Evolutionary conservation across 2,797 vertebrate species (phyloP).

Genomic region (Characodon lateralis): DNA sequence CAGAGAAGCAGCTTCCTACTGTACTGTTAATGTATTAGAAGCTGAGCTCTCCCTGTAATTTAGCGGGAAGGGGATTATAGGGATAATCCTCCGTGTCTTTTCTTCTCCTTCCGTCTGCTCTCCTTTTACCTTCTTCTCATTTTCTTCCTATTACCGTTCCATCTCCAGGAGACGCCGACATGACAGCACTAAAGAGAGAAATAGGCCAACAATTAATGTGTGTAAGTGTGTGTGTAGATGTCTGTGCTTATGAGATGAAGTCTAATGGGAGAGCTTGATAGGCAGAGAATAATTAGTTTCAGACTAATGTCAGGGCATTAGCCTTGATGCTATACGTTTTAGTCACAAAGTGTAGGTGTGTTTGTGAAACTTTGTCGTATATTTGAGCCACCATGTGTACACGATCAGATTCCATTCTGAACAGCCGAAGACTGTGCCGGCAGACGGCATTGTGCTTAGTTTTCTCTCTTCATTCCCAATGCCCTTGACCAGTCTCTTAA

Average conservation of each 20-base stretch:
- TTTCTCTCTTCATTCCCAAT: slow-evolving; percentile 55
- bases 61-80: slow-evolving; percentile 60
- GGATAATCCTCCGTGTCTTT: slow-evolving; percentile 75
- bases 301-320: slow-evolving; percentile 55
- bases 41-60: slow-evolving; percentile 56
- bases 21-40: slow-evolving; percentile 62
- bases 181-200: slow-evolving; percentile 61
- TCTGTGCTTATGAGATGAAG: slow-evolving; percentile 23
- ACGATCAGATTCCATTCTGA: slow-evolving; percentile 21
- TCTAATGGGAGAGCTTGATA: slow-evolving; percentile 55
- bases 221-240: slow-evolving; percentile 11
- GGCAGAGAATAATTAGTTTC: slow-evolving; percentile 66
- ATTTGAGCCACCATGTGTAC: slow-evolving; percentile 14
- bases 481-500: slow-evolving; percentile 79
- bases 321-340: slow-evolving; percentile 25
- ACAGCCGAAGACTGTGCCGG: slow-evolving; percentile 49
- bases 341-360: slow-evolving; percentile 1
- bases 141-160: slow-evolving; percentile 58
- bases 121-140: slow-evolving; percentile 59
- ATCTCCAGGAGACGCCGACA: slow-evolving; percentile 55
- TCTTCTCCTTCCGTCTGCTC: slow-evolving; percentile 52
- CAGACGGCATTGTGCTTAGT: slow-evolving; percentile 52
- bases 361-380: slow-evolving; percentile 11
- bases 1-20: slow-evolving; percentile 44
- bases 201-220: slow-evolving; percentile 58